Conservation (phyloP, 2,888 invertebrate species). For the Synergus japonicus region DNA sequence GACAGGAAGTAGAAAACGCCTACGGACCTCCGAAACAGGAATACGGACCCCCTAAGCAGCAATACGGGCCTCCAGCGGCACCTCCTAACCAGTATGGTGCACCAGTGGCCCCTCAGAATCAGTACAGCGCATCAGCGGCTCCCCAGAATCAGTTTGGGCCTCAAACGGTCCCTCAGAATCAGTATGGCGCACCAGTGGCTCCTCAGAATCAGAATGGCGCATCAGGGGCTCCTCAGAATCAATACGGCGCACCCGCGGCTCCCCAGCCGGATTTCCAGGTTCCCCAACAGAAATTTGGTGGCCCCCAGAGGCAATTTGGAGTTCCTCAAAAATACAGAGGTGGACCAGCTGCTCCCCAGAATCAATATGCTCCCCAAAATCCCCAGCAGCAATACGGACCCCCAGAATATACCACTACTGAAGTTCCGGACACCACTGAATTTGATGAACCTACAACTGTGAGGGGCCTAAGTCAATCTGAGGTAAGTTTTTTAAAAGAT, state of each 20-base stretch:
- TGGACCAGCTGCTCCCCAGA: constrained; percentile 40
- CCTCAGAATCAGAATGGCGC: constrained; percentile 56
- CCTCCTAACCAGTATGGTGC: constrained; percentile 61
- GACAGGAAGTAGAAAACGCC: constrained; percentile 55
- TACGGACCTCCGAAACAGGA: constrained; percentile 71
- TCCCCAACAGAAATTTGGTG: constrained; percentile 56
- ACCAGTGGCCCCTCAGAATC: constrained; percentile 48
- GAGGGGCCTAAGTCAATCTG: constrained; percentile 65
- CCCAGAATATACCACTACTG: constrained; percentile 69
- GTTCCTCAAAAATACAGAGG: constrained; percentile 1
- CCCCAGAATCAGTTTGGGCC: constrained; percentile 59
- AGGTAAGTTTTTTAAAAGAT: constrained; percentile 59
- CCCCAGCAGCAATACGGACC: constrained; percentile 55
- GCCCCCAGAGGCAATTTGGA: constrained; percentile 36
- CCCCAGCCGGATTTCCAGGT: constrained; percentile 54
- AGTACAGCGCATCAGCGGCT: constrained; percentile 53
- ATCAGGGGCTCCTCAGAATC: constrained; percentile 55
- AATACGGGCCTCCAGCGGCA: constrained; percentile 52
- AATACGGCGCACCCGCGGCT: constrained; percentile 47
- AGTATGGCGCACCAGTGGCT: constrained; percentile 47
- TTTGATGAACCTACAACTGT: constrained; percentile 72
- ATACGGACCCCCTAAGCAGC: constrained; percentile 60
- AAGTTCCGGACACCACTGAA: constrained; percentile 73
- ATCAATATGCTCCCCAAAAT: constrained; percentile 59
- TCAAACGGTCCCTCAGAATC: constrained; percentile 55